Evolutionary conservation across 2,797 vertebrate genomes (phyloP), one percentile per base, ranked within the genome.

Genomic region (Microtus obscurus): DNA sequence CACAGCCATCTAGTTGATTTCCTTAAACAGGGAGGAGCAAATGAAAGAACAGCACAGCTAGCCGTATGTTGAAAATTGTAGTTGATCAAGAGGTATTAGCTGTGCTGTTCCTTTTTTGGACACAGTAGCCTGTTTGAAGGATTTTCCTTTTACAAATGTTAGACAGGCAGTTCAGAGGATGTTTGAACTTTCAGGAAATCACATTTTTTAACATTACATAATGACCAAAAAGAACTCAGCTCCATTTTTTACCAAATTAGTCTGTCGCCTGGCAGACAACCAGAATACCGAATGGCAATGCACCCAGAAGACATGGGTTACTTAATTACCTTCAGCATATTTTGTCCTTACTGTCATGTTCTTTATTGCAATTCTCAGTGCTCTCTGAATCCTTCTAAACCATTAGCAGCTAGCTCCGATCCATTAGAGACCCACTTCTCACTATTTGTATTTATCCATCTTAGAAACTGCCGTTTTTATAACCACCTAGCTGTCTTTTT

Each of bases 401-500:
- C 27, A 23, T 74, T 97, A 95, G 92, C 59, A 97, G 87, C 43
- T 96, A 94, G 92, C 96, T 97, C 53, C 16, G 96, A 51, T 74
- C 95, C 96, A 5, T 94, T 96, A 93, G 73, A 95, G 63, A 89
- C 90, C 51, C 79, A 93, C 37, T 96, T 96, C 76, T 97, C 89
- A 74, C 74, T 43, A 0, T 96, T 93, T 80, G 34, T 94, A 71
- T 93, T 93, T 96, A 94, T 17, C 92, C 82, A 5, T 95, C 88
- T 76, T 90, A 76, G 40, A 61, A 98, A 71, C 91, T 96, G 59
- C 90, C 96, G 91, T 67, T 97, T 93, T 96, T 97, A 97, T 56
- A 92, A 95, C 89, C 92, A 73, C 65, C 89, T 95, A 96, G 97
- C 97, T 98, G 97, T 93, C 98, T 98, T 97, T 97, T 97, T 98